Evolutionary conservation across 2,888 invertebrate genomes (phyloP), one percentile per base, ranked within the genome.

Genomic region (Agrochola litura): DNA sequence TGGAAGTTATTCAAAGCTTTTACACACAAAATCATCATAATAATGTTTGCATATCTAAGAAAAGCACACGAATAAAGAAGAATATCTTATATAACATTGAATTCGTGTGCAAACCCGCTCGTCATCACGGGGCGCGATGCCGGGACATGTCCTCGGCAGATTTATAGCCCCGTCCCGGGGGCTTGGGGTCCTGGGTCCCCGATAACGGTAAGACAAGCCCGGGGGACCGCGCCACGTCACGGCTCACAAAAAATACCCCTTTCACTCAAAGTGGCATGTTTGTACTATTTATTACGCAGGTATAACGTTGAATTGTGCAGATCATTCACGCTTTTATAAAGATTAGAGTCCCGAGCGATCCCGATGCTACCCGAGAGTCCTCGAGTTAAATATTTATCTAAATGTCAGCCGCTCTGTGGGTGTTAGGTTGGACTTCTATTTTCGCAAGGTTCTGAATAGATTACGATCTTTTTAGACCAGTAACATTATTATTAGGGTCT

Each of bases 201-300:
- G 88, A 89, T 89, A 89, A 87, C 87, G 83, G 78, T 76, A 74
- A 88, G 84, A 84, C 84, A 77, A 75, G 82, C 79, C 70, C 79
- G 49, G 25, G 79, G 85, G 88, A 87, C 77, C 60, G 16, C 46
- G 74, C 61, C 66, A 60, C 77, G 84, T 76, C 79, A 79, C 76
- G 76, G 83, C 70, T 72, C 72, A 67, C 83, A 83, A 86, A 88
- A 88, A 84, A 79, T 81, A 86, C 82, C 82, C 85, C 85, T 76
- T 88, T 81, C 78, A 83, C 74, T 84, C 80, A 82, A 80, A 79
- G 56, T 77, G 77, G 69, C 76, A 74, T 84, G 86, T 72, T 84
- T 76, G 75, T 76, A 70, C 75, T 78, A 88, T 86, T 80, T 82
- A 84, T 82, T 84, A 86, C 64, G 73, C 54, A 79, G 75, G 79